Conservation (phyloP, 2,888 invertebrate species). For the Hartigia nigra region DNA sequence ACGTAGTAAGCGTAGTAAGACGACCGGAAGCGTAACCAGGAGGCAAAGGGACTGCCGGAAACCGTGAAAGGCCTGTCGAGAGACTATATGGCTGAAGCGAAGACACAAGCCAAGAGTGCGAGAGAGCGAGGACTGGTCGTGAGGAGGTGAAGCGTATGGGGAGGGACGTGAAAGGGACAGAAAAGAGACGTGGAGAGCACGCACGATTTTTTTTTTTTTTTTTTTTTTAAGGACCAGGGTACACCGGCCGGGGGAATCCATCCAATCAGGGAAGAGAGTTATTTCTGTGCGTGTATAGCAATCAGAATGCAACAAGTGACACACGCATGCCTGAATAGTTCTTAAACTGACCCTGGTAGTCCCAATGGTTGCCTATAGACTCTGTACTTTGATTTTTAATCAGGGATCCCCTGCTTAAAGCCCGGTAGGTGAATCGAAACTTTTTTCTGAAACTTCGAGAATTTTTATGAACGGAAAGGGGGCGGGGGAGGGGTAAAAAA, state of each 20-base stretch:
- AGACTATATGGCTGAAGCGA: constrained; percentile 25
- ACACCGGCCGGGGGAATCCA: constrained; percentile 17
- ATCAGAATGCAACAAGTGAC: constrained; percentile 61
- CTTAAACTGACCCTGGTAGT: neutral
- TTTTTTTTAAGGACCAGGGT: constrained; percentile 18
- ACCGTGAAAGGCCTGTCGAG: constrained; percentile 49
- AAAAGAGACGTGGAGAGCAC: constrained; percentile 12
- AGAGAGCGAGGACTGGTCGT: constrained; percentile 9
- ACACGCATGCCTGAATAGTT: constrained; percentile 34
- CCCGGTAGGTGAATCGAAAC: too few relatives aligned
- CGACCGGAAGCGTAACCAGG: constrained; percentile 51
- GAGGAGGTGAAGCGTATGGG: neutral
- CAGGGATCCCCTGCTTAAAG: neutral
- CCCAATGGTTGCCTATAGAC: neutral
- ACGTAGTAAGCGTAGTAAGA: constrained; percentile 55
- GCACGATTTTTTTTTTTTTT: constrained; percentile 1
- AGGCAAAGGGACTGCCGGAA: constrained; percentile 51
- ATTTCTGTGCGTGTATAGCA: constrained; percentile 54
- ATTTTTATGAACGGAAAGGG: too few relatives aligned
- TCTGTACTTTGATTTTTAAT: neutral
- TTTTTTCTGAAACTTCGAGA: neutral
- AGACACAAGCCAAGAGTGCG: constrained; percentile 9
- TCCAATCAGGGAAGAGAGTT: constrained; percentile 36
- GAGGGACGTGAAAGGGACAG: constrained; percentile 12
- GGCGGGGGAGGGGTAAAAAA: too few relatives aligned